These are phyloP conservation scores for Rattus norvegicus DNA, from an alignment of 2,113 vertebrate species.

Conservation along the genomic window GRCr8 NC_086020.1:130882501-130883000, in stretches of 20 bases:
- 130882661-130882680: background rate
- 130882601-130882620: background rate
- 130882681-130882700: background rate
- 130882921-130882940: too few species aligned
- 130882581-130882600: background rate
- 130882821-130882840: background rate
- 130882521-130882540: background rate
- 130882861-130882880: background rate
- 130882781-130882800: too few species aligned
- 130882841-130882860: background rate
- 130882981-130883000: background rate
- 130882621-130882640: background rate
- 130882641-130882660: background rate
- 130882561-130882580: background rate
- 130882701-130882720: background rate
- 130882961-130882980: background rate
- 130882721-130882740: too few species aligned
- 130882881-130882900: background rate
- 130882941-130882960: background rate
- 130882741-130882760: background rate
- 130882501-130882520: background rate
- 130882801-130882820: background rate
- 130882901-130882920: background rate
- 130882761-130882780: background rate
- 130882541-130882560: background rate